A percentile compares a stretch with the other conserved stretches of the same genome.
phyloP scores from a whole-genome alignment of 1,140 invertebrate species.

The Oedothorax gibbosus region DNA sequence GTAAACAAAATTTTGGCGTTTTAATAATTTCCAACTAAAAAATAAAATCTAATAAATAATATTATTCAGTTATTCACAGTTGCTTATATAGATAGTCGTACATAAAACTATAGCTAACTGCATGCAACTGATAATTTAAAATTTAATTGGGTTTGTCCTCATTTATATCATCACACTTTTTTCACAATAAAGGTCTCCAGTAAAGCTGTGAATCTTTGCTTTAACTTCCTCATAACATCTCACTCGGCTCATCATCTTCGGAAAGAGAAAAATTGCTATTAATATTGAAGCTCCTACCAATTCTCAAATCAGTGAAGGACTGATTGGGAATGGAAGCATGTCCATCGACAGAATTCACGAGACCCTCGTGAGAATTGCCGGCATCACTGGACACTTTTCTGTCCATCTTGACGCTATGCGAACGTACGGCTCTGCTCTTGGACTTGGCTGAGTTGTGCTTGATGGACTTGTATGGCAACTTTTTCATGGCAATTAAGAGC shows the following conservation, averaged over 20 bases:
- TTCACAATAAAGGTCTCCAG: not conserved
- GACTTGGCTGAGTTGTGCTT: slow-evolving; percentile 21
- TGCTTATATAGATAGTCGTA: too few relatives aligned
- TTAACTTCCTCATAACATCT: slow-evolving; percentile 48
- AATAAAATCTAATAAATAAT: too few relatives aligned
- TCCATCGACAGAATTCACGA: slow-evolving; percentile 42
- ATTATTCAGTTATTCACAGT: too few relatives aligned
- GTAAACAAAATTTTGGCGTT: too few relatives aligned
- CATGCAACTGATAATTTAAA: too few relatives aligned
- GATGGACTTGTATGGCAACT: slow-evolving; percentile 48
- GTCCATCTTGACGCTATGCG: slow-evolving; percentile 22
- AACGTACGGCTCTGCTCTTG: slow-evolving; percentile 14
- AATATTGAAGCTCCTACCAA: slow-evolving; percentile 64
- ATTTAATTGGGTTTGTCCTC: too few relatives aligned
- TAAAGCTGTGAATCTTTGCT: not conserved
- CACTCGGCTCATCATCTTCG: slow-evolving; percentile 62
- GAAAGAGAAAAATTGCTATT: slow-evolving; percentile 64
- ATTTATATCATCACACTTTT: not conserved
- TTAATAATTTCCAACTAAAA: too few relatives aligned
- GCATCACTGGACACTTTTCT: slow-evolving; percentile 23
- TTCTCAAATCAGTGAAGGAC: slow-evolving; percentile 61
- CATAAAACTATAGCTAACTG: too few relatives aligned
- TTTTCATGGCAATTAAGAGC: slow-evolving; percentile 60
- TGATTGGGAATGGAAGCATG: slow-evolving; percentile 34
- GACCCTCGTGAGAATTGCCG: slow-evolving; percentile 22